Conservation (phyloP, 2,113 vertebrate genomes). For the Callopanchax toddi region DNA sequence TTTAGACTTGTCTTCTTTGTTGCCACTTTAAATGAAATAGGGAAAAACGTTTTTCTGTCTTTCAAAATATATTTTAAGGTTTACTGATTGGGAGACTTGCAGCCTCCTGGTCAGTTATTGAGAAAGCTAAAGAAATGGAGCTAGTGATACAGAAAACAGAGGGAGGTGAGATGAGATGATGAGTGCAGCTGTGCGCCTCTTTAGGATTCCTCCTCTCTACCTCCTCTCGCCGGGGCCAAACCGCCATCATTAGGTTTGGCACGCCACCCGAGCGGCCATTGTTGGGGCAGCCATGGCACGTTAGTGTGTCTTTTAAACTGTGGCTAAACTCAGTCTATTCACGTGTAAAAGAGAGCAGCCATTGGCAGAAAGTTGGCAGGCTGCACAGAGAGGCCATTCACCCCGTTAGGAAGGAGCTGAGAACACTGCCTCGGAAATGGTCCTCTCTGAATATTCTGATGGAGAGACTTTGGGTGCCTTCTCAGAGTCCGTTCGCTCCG, state of each 20-base stretch:
- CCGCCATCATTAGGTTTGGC: constrained; percentile 83
- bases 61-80: too few species aligned
- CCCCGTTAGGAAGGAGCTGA: constrained; percentile 81
- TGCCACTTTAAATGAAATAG: too few species aligned
- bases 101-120: constrained; percentile 2
- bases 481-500: constrained; percentile 46
- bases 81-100: too few species aligned
- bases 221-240: constrained; percentile 74
- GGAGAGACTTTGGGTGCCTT: constrained; percentile 62
- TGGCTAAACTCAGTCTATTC: constrained; percentile 82
- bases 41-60: too few species aligned
- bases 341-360: constrained; percentile 82
- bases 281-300: constrained; percentile 76
- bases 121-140: constrained; percentile 21
- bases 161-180: constrained; percentile 38
- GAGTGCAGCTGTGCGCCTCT: constrained; percentile 79
- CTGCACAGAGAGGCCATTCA: constrained; percentile 85
- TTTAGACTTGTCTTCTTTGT: too few species aligned
- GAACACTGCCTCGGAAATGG: constrained; percentile 71
- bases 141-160: constrained; percentile 15
- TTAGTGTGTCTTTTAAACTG: constrained; percentile 80
- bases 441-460: constrained; percentile 71
- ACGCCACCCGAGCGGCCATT: constrained; percentile 78
- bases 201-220: constrained; percentile 83
- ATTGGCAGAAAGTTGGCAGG: constrained; percentile 87